Evolutionary conservation across 2,113 vertebrate species (phyloP).

Genomic region (Antigone vipio): DNA sequence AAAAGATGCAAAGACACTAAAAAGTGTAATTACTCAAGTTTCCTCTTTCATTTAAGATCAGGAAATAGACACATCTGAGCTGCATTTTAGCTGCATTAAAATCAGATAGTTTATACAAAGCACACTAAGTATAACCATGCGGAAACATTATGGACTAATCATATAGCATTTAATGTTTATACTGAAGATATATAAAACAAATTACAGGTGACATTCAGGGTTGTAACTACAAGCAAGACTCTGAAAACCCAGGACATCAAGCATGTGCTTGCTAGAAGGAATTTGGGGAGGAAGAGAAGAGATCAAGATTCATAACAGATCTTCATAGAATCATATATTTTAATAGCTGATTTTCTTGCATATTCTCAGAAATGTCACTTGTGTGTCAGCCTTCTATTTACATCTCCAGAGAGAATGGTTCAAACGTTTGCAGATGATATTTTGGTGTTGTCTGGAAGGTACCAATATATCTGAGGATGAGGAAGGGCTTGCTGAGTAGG

Average conservation of each 20-base stretch:
- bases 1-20: not conserved
- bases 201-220: not conserved
- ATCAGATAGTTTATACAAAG: not conserved
- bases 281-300: not conserved
- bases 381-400: not conserved
- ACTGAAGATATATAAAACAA: not conserved
- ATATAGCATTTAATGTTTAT: not conserved
- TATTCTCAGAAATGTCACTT: not conserved
- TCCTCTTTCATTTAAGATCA: not conserved
- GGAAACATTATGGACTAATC: not conserved
- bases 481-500: not conserved
- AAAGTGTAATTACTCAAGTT: not conserved
- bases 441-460: not conserved
- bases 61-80: not conserved
- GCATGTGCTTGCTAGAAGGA: not conserved
- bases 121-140: not conserved
- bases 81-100: not conserved
- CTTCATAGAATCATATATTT: not conserved
- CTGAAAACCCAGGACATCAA: not conserved
- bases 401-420: not conserved
- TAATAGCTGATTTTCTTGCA: not conserved
- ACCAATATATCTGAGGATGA: not conserved
- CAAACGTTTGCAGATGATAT: not conserved
- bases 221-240: not conserved
- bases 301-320: not conserved